Evolutionary conservation across 2,888 invertebrate species (phyloP).

Genomic region (Leucozona laternaria): DNA sequence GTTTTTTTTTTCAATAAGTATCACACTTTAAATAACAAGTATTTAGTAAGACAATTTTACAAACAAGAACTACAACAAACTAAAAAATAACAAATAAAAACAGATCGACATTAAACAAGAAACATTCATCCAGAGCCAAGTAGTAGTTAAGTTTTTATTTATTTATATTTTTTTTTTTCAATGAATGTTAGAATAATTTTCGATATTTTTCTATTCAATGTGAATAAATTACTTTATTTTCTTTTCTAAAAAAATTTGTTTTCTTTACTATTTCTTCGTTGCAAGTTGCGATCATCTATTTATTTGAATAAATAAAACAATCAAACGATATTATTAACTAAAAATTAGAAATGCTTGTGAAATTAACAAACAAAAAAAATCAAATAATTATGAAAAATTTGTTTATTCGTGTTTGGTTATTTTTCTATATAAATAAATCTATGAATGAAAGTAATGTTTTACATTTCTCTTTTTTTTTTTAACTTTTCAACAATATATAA

Average conservation of each 20-base stretch:
- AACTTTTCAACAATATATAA: conserved; percentile 44
- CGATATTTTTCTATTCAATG: conserved; percentile 50
- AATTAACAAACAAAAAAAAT: conserved; percentile 19
- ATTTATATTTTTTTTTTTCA: not conserved
- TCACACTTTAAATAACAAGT: conserved; percentile 8
- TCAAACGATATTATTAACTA: not conserved
- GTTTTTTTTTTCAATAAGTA: not conserved
- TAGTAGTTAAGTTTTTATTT: too few species aligned
- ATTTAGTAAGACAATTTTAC: conserved; percentile 71
- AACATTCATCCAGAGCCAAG: conserved; percentile 5
- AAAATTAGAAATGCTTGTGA: not conserved
- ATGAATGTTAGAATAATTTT: conserved; percentile 11
- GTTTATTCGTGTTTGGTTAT: conserved; percentile 42
- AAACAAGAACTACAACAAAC: conserved; percentile 46
- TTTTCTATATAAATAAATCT: not conserved
- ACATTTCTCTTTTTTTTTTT: conserved; percentile 20
- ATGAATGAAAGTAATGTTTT: conserved; percentile 28
- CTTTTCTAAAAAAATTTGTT: not conserved
- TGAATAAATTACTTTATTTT: conserved; percentile 31
- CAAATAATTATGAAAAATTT: conserved; percentile 17
- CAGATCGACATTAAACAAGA: not conserved
- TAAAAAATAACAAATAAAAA: conserved; percentile 5
- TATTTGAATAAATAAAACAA: not conserved
- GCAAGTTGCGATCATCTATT: conserved; percentile 36
- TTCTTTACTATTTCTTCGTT: conserved; percentile 56